Percentiles rank a stretch among this genome's conserved stretches.
These are phyloP conservation scores for Gymnopithys bicolor DNA, from an alignment of 2,797 vertebrate genomes.

Conservation along the genomic window DNA sequence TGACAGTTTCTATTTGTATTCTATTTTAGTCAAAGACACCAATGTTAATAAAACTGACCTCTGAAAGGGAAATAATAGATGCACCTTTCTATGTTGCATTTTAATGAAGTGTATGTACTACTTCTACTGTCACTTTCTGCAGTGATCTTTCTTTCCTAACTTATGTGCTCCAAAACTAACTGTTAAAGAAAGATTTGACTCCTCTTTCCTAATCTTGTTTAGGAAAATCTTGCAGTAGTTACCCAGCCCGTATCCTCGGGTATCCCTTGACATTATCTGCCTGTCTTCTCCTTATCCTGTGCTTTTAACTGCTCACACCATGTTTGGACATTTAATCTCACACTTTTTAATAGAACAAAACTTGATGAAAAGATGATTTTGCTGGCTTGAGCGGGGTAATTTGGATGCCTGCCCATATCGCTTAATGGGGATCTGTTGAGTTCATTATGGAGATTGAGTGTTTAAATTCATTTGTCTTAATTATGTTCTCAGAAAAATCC, in stretches of 20 bases:
- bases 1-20: background rate
- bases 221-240: background rate
- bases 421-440: constrained; percentile 45
- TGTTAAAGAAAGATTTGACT: background rate
- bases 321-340: constrained; percentile 26
- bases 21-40: background rate
- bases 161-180: background rate
- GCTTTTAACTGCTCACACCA: constrained; percentile 1
- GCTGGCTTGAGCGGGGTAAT: constrained; percentile 27
- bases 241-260: background rate
- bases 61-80: background rate
- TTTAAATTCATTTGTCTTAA: constrained; percentile 61
- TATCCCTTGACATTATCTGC: constrained; percentile 33
- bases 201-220: background rate
- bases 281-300: constrained; percentile 1
- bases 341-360: constrained; percentile 30
- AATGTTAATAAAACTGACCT: background rate
- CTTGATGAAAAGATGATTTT: constrained; percentile 52
- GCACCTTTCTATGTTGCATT: background rate
- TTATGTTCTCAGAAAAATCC: constrained; percentile 46
- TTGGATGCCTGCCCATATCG: constrained; percentile 9
- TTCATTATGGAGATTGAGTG: constrained; percentile 34
- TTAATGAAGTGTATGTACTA: background rate
- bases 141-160: background rate
- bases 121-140: background rate